Evolutionary conservation across 2,888 invertebrate species (phyloP).

Genomic region (Gymnocheta viridis): DNA sequence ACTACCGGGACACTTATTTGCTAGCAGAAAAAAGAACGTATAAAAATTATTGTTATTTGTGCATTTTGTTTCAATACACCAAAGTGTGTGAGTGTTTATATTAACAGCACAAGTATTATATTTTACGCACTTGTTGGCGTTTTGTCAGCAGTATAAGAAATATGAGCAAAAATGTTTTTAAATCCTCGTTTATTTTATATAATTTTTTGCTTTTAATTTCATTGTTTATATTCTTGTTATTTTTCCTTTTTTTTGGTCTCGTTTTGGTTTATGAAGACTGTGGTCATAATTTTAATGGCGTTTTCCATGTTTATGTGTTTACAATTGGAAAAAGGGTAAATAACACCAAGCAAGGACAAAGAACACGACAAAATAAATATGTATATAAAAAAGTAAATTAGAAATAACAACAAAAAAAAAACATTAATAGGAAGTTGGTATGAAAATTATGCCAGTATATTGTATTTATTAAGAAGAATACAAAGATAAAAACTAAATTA

Average conservation of each 20-base stretch:
- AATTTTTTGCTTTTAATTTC: constrained; percentile 29
- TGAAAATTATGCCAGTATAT: background rate
- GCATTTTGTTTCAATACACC: background rate
- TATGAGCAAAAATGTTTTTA: constrained; percentile 40
- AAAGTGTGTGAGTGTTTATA: constrained; percentile 1
- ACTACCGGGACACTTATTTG: background rate
- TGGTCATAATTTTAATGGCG: constrained; percentile 61
- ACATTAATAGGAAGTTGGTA: background rate
- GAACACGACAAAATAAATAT: constrained; percentile 28
- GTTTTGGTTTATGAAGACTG: constrained; percentile 33
- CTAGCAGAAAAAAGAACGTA: background rate
- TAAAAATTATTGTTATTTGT: constrained; percentile 34
- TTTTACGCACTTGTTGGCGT: constrained; percentile 61
- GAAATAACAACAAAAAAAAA: constrained; percentile 9
- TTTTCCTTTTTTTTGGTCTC: background rate
- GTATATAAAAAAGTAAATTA: too few relatives aligned
- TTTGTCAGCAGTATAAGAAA: constrained; percentile 30
- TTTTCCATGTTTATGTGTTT: constrained; percentile 63
- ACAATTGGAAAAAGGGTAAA: constrained; percentile 60
- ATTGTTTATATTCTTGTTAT: constrained; percentile 40
- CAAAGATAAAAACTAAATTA: background rate
- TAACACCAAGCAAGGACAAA: constrained; percentile 48
- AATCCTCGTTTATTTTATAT: constrained; percentile 47
- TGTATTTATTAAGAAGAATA: background rate
- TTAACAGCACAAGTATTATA: constrained; percentile 22